A percentile compares a stretch with the other conserved stretches of the same genome.
phyloP scores from a whole-genome alignment of 64 coral and sea anemone genomes.

The Acropora yongei region DNA sequence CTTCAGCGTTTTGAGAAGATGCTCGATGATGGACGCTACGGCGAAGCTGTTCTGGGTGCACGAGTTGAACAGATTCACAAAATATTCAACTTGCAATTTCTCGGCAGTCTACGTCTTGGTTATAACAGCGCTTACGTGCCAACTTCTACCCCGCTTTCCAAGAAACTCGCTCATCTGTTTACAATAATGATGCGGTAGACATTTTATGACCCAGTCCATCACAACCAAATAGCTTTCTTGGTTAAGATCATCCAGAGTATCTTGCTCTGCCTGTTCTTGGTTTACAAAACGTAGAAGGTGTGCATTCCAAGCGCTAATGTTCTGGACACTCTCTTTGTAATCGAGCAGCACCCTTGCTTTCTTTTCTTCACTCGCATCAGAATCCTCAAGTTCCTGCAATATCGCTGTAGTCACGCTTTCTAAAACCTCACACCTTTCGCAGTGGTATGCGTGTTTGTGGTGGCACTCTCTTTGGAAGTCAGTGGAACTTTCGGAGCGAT shows the following conservation, averaged over 20 bases:
- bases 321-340: no score
- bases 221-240: slow-evolving; percentile 34
- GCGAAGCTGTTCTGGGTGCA: not conserved
- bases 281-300: slow-evolving; percentile 3
- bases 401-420: not conserved
- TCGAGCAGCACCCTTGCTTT: not conserved
- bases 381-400: not conserved
- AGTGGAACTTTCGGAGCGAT: not conserved
- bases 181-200: slow-evolving; percentile 27
- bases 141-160: not conserved
- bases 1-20: not conserved
- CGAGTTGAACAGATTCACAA: not conserved
- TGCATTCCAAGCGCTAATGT: slow-evolving; percentile 21
- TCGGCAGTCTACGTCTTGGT: not conserved
- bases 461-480: slow-evolving; percentile 16
- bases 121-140: not conserved
- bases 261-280: slow-evolving; percentile 58
- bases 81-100: not conserved
- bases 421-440: slow-evolving; percentile 31
- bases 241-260: slow-evolving; percentile 24
- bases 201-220: slow-evolving; percentile 70
- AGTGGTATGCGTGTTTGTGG: slow-evolving; percentile 12
- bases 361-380: not conserved
- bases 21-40: not conserved
- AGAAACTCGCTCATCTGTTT: slow-evolving; percentile 16